A percentile compares a stretch with the other conserved stretches of the same genome.
phyloP scores from a whole-genome alignment of 1,140 invertebrate species.

The Plodia interpunctella region DNA sequence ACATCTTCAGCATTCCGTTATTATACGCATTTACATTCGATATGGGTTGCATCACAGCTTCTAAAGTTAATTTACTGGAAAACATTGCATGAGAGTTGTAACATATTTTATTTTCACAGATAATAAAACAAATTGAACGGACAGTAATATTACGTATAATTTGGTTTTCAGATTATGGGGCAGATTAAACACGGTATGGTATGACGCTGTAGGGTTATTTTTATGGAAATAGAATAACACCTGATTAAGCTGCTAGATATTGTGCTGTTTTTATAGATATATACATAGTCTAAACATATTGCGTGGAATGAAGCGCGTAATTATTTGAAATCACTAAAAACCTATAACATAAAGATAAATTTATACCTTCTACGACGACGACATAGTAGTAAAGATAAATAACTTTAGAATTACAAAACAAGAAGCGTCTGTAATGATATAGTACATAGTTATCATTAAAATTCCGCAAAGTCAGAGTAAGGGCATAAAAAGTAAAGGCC shows the following conservation, averaged over 20 bases:
- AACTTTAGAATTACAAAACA: neutral
- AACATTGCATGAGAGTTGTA: neutral
- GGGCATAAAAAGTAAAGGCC: neutral
- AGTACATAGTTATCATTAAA: conserved; percentile 4
- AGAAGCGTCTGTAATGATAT: neutral
- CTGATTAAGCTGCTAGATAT: too few species aligned
- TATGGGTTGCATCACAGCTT: conserved; percentile 1
- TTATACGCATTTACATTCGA: conserved; percentile 5
- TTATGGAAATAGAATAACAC: too few species aligned
- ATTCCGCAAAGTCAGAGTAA: conserved; percentile 5
- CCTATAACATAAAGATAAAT: too few species aligned
- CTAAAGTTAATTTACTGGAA: neutral
- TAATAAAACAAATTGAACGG: conserved; percentile 5
- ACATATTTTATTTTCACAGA: conserved; percentile 7
- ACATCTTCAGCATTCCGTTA: neutral
- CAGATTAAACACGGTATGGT: neutral
- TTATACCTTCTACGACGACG: too few species aligned
- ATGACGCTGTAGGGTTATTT: neutral
- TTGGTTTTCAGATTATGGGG: neutral
- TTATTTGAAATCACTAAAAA: too few species aligned
- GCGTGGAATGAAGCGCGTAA: too few species aligned
- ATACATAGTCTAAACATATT: too few species aligned
- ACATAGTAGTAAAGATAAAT: neutral
- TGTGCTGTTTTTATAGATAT: too few species aligned
- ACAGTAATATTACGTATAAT: neutral